A percentile compares a stretch with the other conserved stretches of the same genome.
These are phyloP conservation scores for Cydia fagiglandana DNA, from an alignment of 1,140 invertebrate genomes.

Conservation along the genomic window DNA sequence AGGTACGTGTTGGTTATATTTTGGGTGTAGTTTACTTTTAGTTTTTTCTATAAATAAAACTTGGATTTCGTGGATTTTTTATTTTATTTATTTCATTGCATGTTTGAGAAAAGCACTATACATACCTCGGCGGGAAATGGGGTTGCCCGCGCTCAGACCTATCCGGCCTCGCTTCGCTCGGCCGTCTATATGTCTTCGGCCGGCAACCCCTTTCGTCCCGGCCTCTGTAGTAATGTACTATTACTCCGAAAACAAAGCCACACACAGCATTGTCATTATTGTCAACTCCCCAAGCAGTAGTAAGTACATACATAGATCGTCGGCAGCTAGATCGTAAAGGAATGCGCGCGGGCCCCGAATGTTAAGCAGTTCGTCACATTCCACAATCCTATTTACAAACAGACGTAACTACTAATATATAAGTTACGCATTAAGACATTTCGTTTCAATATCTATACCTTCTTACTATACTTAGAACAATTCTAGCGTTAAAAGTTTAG, in stretches of 20 bases:
- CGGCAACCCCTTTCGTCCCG: too few relatives aligned
- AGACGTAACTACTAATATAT: neutral
- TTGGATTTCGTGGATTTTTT: too few relatives aligned
- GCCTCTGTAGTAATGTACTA: too few relatives aligned
- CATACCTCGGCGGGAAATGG: too few relatives aligned
- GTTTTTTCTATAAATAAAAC: too few relatives aligned
- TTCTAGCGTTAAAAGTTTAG: neutral
- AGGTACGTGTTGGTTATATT: too few relatives aligned
- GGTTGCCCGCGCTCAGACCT: too few relatives aligned
- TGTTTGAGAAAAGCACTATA: too few relatives aligned
- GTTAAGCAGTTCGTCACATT: conserved; percentile 16
- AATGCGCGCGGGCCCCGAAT: conserved; percentile 20
- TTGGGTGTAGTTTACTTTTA: too few relatives aligned
- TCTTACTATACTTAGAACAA: neutral
- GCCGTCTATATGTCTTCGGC: too few relatives aligned
- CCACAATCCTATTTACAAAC: neutral
- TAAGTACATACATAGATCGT: conserved; percentile 10
- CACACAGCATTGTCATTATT: neutral
- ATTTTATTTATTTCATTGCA: too few relatives aligned
- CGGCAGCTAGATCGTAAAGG: conserved; percentile 19
- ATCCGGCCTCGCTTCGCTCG: too few relatives aligned
- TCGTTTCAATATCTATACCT: neutral
- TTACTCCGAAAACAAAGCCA: neutral
- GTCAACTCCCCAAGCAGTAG: conserved; percentile 1
- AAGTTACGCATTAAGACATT: neutral